Percentiles rank a stretch among this genome's conserved stretches.
These are phyloP conservation scores for Beris morrisii DNA, from an alignment of 2,888 invertebrate species.

Conservation along the genomic window DNA sequence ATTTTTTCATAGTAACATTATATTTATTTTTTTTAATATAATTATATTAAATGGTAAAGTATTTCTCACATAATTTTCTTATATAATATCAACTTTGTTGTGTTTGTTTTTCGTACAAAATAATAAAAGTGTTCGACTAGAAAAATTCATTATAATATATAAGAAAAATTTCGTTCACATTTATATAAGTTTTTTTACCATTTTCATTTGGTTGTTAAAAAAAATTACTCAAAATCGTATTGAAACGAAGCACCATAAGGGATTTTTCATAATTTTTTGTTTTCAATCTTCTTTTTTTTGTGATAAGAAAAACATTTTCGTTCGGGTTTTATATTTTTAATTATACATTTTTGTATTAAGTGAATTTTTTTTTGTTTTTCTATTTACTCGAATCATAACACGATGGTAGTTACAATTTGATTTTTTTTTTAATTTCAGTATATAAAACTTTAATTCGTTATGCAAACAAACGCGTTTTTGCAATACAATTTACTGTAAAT, in stretches of 20 bases:
- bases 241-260: constrained; percentile 28
- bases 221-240: constrained; percentile 34
- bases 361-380: background rate
- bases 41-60: too few species aligned
- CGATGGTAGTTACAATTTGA: too few species aligned
- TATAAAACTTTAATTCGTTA: too few species aligned
- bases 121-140: background rate
- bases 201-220: constrained; percentile 9
- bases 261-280: constrained; percentile 1
- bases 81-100: too few species aligned
- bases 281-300: background rate
- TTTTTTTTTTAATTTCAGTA: too few species aligned
- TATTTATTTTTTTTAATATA: too few species aligned
- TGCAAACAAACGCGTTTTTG: too few species aligned
- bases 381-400: background rate
- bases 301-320: background rate
- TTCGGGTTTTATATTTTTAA: background rate
- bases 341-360: background rate
- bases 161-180: background rate
- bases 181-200: constrained; percentile 22
- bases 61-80: too few species aligned
- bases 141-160: background rate
- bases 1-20: too few species aligned
- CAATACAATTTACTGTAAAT: too few species aligned
- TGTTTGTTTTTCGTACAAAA: too few species aligned